Percentiles rank a stretch among this genome's conserved stretches.
Conservation (phyloP, 2,113 vertebrate genomes). For the Pleuronectes platessa region DNA sequence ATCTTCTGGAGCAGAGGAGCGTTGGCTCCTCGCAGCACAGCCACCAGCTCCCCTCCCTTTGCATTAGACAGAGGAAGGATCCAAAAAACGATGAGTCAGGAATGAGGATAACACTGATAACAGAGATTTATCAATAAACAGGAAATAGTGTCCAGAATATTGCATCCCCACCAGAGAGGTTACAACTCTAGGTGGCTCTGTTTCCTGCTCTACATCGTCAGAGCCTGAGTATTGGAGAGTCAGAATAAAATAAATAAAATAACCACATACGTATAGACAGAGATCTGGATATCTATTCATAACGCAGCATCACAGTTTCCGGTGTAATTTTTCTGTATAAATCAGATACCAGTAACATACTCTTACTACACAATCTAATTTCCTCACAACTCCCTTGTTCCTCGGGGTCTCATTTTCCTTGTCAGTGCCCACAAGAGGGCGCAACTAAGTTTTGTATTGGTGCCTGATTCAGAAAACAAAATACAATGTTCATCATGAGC, state of each 20-base stretch:
- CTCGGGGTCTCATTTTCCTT: neutral
- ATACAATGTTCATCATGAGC: too few species aligned
- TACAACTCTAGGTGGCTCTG: neutral
- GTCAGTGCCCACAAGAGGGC: neutral
- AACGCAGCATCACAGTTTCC: neutral
- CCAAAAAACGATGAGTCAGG: neutral
- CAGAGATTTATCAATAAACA: neutral
- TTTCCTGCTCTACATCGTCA: constrained; percentile 1
- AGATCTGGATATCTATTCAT: neutral
- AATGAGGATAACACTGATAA: neutral
- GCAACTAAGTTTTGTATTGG: neutral
- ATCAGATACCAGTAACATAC: neutral
- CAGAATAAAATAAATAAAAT: neutral
- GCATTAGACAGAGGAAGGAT: constrained; percentile 19
- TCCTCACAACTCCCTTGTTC: neutral
- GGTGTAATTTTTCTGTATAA: neutral
- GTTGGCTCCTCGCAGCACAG: constrained; percentile 87
- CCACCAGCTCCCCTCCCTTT: constrained; percentile 90
- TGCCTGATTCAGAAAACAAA: too few species aligned
- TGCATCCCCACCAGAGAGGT: neutral
- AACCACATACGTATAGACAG: too few species aligned
- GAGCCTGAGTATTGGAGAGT: neutral
- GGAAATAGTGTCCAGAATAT: neutral
- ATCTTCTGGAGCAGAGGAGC: constrained; percentile 89
- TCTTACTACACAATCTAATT: neutral